A percentile compares a stretch with the other conserved stretches of the same genome.
These are phyloP conservation scores for Diarsia brunnea DNA, from an alignment of 2,888 invertebrate species.

Conservation along the genomic window DNA sequence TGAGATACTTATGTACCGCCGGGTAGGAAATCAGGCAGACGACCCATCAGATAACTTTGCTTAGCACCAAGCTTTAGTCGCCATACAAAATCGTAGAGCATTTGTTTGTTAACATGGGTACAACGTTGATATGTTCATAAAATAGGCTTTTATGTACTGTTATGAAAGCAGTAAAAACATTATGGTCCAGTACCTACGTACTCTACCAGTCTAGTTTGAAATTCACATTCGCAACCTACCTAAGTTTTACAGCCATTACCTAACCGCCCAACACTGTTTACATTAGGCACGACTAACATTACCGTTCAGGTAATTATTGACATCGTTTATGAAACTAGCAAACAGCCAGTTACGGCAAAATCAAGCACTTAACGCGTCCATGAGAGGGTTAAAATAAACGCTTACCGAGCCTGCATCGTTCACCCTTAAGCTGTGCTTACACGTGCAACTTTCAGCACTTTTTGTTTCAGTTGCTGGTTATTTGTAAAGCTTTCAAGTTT, in stretches of 20 bases:
- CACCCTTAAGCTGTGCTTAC: slow-evolving; percentile 20
- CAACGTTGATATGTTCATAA: not conserved
- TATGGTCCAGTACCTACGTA: not conserved
- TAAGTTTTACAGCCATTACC: not conserved
- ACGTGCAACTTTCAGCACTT: slow-evolving; percentile 4
- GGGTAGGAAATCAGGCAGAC: not conserved
- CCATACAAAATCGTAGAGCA: not conserved
- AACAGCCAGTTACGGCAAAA: slow-evolving; percentile 17
- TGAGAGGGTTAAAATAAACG: slow-evolving; percentile 40
- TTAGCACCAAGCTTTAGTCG: not conserved
- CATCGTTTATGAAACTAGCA: slow-evolving; percentile 21
- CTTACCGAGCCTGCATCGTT: slow-evolving; percentile 15
- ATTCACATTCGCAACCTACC: no score
- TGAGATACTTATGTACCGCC: not conserved
- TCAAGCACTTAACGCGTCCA: slow-evolving; percentile 35
- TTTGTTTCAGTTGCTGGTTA: not conserved
- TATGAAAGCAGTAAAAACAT: not conserved
- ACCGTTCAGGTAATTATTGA: slow-evolving; percentile 15
- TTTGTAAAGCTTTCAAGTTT: not conserved
- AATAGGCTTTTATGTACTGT: not conserved
- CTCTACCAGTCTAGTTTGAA: not conserved
- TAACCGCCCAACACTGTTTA: not conserved
- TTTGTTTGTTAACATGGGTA: not conserved
- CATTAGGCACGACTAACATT: not conserved
- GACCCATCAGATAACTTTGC: not conserved